Percentiles rank a stretch among this genome's conserved stretches.
Evolutionary conservation across 1,140 invertebrate species (phyloP).

Genomic region (Danaus melanippus): DNA sequence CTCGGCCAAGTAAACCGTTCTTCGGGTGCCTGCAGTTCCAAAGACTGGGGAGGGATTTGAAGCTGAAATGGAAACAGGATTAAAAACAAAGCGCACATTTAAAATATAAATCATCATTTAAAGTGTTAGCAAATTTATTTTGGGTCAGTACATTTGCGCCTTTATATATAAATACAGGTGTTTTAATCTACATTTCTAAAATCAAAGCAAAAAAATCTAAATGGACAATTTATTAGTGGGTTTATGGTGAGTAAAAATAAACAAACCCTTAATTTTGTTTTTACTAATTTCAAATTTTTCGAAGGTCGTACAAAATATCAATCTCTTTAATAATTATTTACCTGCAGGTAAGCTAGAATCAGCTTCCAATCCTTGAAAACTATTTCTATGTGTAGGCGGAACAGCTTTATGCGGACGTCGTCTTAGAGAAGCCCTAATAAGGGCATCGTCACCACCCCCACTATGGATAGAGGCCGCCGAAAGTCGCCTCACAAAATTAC

Average conservation of each 20-base stretch:
- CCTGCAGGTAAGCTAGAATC: slow-evolving; percentile 59
- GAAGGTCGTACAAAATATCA: too few relatives aligned
- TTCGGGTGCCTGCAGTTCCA: slow-evolving; percentile 82
- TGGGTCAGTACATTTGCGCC: too few relatives aligned
- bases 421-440: slow-evolving; percentile 64
- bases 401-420: slow-evolving; percentile 62
- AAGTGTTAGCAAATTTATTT: neutral
- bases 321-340: slow-evolving; percentile 25
- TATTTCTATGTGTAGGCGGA: slow-evolving; percentile 63
- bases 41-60: slow-evolving; percentile 69
- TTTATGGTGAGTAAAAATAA: too few relatives aligned
- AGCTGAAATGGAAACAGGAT: slow-evolving; percentile 27
- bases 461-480: slow-evolving; percentile 62
- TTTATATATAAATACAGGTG: too few relatives aligned
- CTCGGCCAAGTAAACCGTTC: slow-evolving; percentile 87
- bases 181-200: too few relatives aligned
- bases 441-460: slow-evolving; percentile 66
- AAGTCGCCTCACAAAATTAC: slow-evolving; percentile 58
- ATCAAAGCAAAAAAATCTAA: too few relatives aligned
- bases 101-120: slow-evolving; percentile 3
- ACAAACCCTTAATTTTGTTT: too few relatives aligned
- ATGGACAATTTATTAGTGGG: too few relatives aligned
- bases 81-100: too few relatives aligned
- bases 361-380: slow-evolving; percentile 65
- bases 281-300: too few relatives aligned